These are phyloP conservation scores for Dufourea novaeangliae DNA, from an alignment of 1,140 invertebrate genomes.

Conservation along the genomic window DNA sequence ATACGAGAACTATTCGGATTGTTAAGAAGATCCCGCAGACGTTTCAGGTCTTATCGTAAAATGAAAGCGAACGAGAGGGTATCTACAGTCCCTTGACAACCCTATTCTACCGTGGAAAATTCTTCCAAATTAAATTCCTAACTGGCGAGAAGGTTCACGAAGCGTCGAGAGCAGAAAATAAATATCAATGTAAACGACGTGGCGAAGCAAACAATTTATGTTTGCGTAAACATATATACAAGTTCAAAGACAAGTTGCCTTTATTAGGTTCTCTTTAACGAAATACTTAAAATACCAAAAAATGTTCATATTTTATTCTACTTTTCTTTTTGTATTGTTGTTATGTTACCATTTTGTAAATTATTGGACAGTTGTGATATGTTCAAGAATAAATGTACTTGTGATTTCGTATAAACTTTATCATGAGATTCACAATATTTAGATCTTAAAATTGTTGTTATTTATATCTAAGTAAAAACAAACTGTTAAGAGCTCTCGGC, in stretches of 20 bases:
- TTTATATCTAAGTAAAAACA: too few species aligned
- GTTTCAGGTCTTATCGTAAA: constrained; percentile 52
- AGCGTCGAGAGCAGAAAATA: background rate
- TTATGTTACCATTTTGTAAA: too few species aligned
- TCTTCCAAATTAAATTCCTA: constrained; percentile 58
- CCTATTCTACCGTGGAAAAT: constrained; percentile 32
- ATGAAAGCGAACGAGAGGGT: constrained; percentile 49
- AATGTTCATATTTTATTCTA: too few species aligned
- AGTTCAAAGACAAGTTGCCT: background rate
- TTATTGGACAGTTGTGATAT: too few species aligned
- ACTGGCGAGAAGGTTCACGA: background rate
- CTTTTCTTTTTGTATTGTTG: too few species aligned
- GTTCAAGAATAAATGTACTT: too few species aligned
- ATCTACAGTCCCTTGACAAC: constrained; percentile 1
- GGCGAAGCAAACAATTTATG: constrained; percentile 8
- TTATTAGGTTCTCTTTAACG: background rate
- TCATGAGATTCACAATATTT: too few species aligned
- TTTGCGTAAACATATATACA: background rate
- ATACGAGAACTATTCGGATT: constrained; percentile 61
- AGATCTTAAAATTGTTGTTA: too few species aligned
- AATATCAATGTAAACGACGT: background rate
- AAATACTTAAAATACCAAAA: background rate
- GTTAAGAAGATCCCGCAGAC: constrained; percentile 61
- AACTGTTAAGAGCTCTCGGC: too few species aligned
- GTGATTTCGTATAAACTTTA: too few species aligned